Percentiles rank a stretch among this genome's conserved stretches.
Conservation (phyloP, 2,888 invertebrate genomes). For the Hirtodrosophila alboralis region DNA sequence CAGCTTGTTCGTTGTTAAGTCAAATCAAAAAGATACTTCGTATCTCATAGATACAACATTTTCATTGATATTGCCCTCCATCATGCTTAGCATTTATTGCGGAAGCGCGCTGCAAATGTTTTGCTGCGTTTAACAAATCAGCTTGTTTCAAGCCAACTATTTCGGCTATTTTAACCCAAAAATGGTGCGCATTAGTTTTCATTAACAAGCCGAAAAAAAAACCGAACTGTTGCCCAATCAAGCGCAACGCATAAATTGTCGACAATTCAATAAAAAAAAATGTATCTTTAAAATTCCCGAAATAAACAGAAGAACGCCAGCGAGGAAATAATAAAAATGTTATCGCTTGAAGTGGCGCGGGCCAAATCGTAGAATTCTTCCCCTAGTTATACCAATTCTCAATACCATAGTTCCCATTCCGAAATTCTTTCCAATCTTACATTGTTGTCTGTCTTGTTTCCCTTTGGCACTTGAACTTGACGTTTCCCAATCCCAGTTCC, state of each 20-base stretch:
- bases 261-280: constrained; percentile 8
- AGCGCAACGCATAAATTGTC: constrained; percentile 55
- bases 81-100: constrained; percentile 53
- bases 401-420: background rate
- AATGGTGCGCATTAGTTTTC: constrained; percentile 45
- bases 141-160: background rate
- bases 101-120: constrained; percentile 67
- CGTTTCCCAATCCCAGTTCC: constrained; percentile 17
- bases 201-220: constrained; percentile 19
- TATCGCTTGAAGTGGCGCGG: constrained; percentile 60
- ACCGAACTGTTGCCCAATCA: constrained; percentile 31
- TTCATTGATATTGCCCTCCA: constrained; percentile 26
- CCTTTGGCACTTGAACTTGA: constrained; percentile 76
- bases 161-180: constrained; percentile 36
- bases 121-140: constrained; percentile 68
- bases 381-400: background rate
- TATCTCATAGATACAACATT: constrained; percentile 29
- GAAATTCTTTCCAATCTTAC: constrained; percentile 1
- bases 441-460: constrained; percentile 64
- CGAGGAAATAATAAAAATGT: constrained; percentile 73
- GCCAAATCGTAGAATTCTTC: too few species aligned
- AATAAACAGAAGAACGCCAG: constrained; percentile 28
- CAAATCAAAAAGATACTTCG: constrained; percentile 37
- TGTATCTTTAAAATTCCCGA: constrained; percentile 17
- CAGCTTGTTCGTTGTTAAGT: constrained; percentile 6